phyloP scores from a whole-genome alignment of 1,140 invertebrate species.

The Diabrotica undecimpunctata region DNA sequence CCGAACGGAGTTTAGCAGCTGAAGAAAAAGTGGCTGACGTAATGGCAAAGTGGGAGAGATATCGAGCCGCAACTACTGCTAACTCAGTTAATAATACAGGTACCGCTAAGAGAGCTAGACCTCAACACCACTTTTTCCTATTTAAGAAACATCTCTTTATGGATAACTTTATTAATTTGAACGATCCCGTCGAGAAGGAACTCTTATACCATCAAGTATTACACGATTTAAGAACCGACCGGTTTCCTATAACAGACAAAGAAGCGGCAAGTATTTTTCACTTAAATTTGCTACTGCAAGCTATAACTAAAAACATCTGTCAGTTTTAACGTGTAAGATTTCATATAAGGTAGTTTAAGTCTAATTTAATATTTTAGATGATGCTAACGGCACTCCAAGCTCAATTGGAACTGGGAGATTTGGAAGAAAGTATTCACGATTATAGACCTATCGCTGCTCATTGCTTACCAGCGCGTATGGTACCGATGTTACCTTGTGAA shows the following conservation, averaged over 20 bases:
- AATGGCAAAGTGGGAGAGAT: conserved; percentile 92
- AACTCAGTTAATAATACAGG: conserved; percentile 42
- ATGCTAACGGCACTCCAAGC: conserved; percentile 92
- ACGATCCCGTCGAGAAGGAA: conserved; percentile 90
- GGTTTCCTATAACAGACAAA: conserved; percentile 86
- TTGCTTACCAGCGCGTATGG: conserved; percentile 77
- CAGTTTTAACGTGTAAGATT: too few species aligned
- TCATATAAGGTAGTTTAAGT: not conserved
- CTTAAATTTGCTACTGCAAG: too few species aligned
- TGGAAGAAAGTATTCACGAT: conserved; percentile 63
- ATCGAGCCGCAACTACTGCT: conserved; percentile 59
- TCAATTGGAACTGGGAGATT: conserved; percentile 87
- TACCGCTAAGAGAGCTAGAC: conserved; percentile 48
- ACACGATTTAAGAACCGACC: conserved; percentile 82
- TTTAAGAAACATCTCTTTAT: conserved; percentile 93
- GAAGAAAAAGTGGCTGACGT: conserved; percentile 92
- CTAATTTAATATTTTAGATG: conserved; percentile 57
- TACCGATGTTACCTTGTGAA: conserved; percentile 68
- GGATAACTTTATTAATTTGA: conserved; percentile 77
- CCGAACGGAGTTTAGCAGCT: conserved; percentile 75
- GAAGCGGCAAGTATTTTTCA: conserved; percentile 72
- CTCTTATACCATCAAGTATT: conserved; percentile 93
- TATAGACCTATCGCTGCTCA: conserved; percentile 73
- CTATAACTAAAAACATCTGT: not conserved
- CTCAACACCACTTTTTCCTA: conserved; percentile 65